These are phyloP conservation scores for Volucella inanis DNA, from an alignment of 2,888 invertebrate genomes.

Conservation along the genomic window DNA sequence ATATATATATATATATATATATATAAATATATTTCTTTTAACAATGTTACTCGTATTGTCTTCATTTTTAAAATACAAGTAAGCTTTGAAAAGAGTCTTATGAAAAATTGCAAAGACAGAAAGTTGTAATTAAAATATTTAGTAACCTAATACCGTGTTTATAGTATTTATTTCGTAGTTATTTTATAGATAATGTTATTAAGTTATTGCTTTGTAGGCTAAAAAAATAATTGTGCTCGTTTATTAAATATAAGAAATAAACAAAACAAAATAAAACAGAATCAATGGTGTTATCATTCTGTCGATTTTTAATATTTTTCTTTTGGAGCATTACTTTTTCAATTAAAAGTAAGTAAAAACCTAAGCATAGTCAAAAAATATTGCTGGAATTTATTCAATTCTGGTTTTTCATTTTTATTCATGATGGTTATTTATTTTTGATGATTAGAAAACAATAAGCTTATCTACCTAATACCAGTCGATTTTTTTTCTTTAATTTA, in stretches of 20 bases:
- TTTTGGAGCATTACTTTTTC: too few relatives aligned
- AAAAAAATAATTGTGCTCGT: conserved; percentile 27
- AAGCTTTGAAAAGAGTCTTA: conserved; percentile 18
- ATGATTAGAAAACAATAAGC: too few relatives aligned
- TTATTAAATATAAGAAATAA: conserved; percentile 53
- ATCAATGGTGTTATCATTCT: too few relatives aligned
- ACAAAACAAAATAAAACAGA: not conserved
- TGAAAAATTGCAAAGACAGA: conserved; percentile 33
- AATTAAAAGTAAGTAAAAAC: too few relatives aligned
- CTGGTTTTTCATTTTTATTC: too few relatives aligned
- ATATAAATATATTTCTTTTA: conserved; percentile 23
- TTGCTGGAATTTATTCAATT: too few relatives aligned
- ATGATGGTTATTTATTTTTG: too few relatives aligned
- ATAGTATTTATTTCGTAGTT: conserved; percentile 32
- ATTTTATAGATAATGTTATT: conserved; percentile 36
- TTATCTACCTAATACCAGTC: too few relatives aligned
- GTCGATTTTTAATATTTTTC: too few relatives aligned
- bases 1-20: conserved; percentile 22
- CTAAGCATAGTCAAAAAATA: too few relatives aligned
- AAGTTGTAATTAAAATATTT: conserved; percentile 34
- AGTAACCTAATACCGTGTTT: not conserved
- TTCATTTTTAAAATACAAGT: conserved; percentile 41
- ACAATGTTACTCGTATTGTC: conserved; percentile 28
- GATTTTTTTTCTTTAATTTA: too few relatives aligned
- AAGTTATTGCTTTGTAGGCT: conserved; percentile 20